phyloP scores from a whole-genome alignment of 2,888 invertebrate genomes.

The Cyclophora albipunctata region DNA sequence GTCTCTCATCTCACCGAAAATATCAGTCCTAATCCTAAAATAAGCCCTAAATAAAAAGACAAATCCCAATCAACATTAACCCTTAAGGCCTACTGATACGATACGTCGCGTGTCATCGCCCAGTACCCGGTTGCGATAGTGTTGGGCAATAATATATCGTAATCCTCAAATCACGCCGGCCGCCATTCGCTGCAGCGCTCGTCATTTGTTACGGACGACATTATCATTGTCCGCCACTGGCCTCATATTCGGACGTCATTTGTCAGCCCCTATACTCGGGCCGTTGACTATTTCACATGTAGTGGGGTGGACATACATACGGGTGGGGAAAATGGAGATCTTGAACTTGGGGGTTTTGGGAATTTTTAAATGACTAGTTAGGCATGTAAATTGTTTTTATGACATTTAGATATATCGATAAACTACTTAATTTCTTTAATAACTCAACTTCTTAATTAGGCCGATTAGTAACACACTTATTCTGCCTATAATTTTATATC shows the following conservation, averaged over 20 bases:
- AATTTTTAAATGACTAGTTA: slow-evolving; percentile 2
- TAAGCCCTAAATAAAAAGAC: too few relatives aligned
- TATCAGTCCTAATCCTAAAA: too few relatives aligned
- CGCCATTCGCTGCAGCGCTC: slow-evolving; percentile 47
- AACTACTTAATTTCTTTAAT: too few relatives aligned
- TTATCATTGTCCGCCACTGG: slow-evolving; percentile 62
- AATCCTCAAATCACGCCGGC: slow-evolving; percentile 46
- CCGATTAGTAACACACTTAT: too few relatives aligned
- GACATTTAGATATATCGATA: too few relatives aligned
- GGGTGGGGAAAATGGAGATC: not conserved
- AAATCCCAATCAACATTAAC: too few relatives aligned
- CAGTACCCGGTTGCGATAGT: slow-evolving; percentile 30
- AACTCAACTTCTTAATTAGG: too few relatives aligned
- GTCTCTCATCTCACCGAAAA: too few relatives aligned
- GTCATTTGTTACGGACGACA: slow-evolving; percentile 63
- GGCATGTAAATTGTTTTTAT: too few relatives aligned
- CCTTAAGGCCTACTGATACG: not conserved
- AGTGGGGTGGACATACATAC: slow-evolving; percentile 22
- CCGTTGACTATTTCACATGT: slow-evolving; percentile 36
- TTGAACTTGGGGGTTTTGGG: too few relatives aligned
- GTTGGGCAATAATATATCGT: slow-evolving; percentile 52
- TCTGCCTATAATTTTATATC: not conserved
- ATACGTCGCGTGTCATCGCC: slow-evolving; percentile 29
- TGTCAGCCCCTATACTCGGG: slow-evolving; percentile 45
- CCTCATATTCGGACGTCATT: slow-evolving; percentile 65